Percentiles rank a stretch among this genome's conserved stretches.
Conservation (phyloP, 1,140 invertebrate species). For the Brachionus angularis region DNA sequence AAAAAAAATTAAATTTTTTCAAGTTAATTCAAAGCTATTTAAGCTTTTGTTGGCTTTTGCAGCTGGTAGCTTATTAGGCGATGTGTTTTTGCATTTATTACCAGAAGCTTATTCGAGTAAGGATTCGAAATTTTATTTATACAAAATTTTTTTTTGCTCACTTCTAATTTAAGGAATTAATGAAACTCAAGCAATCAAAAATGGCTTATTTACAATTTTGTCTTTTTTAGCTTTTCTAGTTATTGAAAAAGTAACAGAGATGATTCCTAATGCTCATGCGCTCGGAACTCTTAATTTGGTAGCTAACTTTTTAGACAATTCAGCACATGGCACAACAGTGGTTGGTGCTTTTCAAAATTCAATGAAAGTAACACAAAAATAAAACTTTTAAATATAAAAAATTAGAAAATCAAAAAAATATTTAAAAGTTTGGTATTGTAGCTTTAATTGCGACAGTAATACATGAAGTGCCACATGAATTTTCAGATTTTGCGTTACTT, state of each 20-base stretch:
- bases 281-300: slow-evolving; percentile 41
- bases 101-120: slow-evolving; percentile 71
- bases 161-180: slow-evolving; percentile 5
- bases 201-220: slow-evolving; percentile 24
- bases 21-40: slow-evolving; percentile 16
- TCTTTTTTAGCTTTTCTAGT: slow-evolving; percentile 38
- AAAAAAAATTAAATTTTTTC: background rate
- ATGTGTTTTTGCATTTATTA: slow-evolving; percentile 89
- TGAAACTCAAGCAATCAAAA: slow-evolving; percentile 2
- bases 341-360: slow-evolving; percentile 43
- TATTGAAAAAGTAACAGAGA: slow-evolving; percentile 37
- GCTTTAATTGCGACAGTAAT: slow-evolving; percentile 88
- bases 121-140: background rate
- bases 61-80: slow-evolving; percentile 85
- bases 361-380: background rate
- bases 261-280: slow-evolving; percentile 33
- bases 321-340: slow-evolving; percentile 38
- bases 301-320: slow-evolving; percentile 41
- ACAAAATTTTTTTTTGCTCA: no score
- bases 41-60: slow-evolving; percentile 79
- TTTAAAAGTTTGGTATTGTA: slow-evolving; percentile 71
- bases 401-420: background rate
- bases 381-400: no score
- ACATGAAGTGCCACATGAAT: slow-evolving; percentile 96
- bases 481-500: slow-evolving; percentile 92